Base-by-base conservation (phyloP, 2,797 vertebrate genomes). In the Falco naumanni region DNA sequence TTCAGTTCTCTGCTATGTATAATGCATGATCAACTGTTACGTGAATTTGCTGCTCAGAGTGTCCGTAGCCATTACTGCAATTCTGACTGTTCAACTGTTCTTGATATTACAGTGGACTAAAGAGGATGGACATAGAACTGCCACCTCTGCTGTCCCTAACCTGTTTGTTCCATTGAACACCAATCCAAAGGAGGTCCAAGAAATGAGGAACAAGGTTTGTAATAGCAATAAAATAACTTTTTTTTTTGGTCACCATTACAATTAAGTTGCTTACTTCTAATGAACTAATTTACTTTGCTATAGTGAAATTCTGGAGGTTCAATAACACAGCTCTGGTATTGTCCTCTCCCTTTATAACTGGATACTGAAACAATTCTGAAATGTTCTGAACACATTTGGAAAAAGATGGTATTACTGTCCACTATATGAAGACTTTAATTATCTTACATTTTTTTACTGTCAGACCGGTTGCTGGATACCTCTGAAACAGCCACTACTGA, bases 131-230 rank as follows among this genome's bases (percentile, higher is more conserved):
- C 98, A 98, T 92, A 99, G 99, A 97, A 98, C 99, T 97, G 98
- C 99, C 98, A 98, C 99, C 75, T 99, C 98, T 98, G 83, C 98
- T 66, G 98, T 98, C 98, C 99, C 99, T 98, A 99, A 99, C 98
- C 99, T 99, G 98, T 99, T 99, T 98, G 99, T 99, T 95, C 99
- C 99, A 21, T 79, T 99, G 98, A 99, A 99, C 98, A 99, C 99
- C 94, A 99, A 99, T 96, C 99, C 99, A 45, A 99, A 99, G 98
- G 99, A 99, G 47, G 99, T 99, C 90, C 99, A 99, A 97, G 99
- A 99, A 98, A 99, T 99, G 99, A 99, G 99, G 92, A 99, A 99
- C 98, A 99, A 99, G 99, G 99, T 99, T 97, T 75, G 96, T 98
- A 78, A 28, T 11, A 60, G 10, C 59, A 31, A 34, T 83, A 59